Conservation (phyloP, 2,888 invertebrate genomes). For the Campoplex nolae region DNA sequence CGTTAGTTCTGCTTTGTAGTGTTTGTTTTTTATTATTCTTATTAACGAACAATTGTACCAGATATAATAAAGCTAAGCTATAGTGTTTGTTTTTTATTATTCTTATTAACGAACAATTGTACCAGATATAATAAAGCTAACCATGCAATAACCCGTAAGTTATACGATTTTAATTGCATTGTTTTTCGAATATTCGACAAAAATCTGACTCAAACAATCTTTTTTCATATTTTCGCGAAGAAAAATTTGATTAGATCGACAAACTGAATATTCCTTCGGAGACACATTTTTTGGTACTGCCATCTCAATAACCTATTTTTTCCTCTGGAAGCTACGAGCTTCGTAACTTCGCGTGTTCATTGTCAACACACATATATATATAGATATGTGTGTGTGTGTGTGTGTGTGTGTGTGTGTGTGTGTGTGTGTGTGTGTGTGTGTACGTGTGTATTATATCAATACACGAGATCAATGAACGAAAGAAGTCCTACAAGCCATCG, state of each 20-base stretch:
- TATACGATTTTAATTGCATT: background rate
- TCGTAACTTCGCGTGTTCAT: background rate
- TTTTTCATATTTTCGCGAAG: background rate
- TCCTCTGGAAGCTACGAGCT: too few relatives aligned
- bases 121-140: background rate
- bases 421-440: background rate
- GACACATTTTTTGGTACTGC: background rate
- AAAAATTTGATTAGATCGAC: background rate
- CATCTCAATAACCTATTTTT: too few relatives aligned
- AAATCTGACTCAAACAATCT: background rate
- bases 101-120: background rate
- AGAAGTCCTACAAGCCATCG: slow-evolving; percentile 20
- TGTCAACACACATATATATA: background rate
- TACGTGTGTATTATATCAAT: background rate
- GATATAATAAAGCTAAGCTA: background rate
- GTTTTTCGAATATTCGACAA: background rate
- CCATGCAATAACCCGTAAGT: background rate
- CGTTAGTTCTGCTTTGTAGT: background rate
- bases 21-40: background rate
- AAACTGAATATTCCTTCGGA: background rate
- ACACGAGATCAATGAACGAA: slow-evolving; percentile 35
- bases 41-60: background rate
- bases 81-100: background rate
- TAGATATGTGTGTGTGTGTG: background rate
- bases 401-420: too few relatives aligned